Evolutionary conservation across 2,113 vertebrate genomes (phyloP), one percentile per base, ranked within the genome.

Genomic region (Macheiramphus alcinus): DNA sequence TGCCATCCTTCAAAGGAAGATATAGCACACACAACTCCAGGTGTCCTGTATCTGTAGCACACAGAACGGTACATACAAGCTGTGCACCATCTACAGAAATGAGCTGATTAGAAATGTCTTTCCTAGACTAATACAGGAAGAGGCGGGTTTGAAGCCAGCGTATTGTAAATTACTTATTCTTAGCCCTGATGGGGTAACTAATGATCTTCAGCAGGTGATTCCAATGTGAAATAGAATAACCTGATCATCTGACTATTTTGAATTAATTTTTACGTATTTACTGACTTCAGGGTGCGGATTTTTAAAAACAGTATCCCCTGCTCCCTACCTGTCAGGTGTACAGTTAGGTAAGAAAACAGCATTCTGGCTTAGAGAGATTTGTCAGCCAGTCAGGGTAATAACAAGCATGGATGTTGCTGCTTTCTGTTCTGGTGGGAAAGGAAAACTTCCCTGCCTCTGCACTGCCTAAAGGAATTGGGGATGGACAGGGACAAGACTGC

Each of bases 21-120:
- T 8, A 8, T 0, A 88, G 74, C 27, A n/a, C 61, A 25, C 27
- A 27, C 15, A 56, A 32, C 47, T 68, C 8, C 52, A 42, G 66
- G 34, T 53, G 45, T 56, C 36, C 65, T 53, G 16, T 18, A 5
- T 8, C 65, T 58, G 56, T 71, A 22, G 12, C 9, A 26, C 43
- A 40, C 9, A 55, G 61, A 66, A 19, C 0, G 1, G n/a, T 15
- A 12, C 22, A 4, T 2, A 7, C 10, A n/a, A n/a, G 71, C 63
- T 80, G 45, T 32, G 16, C 8, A 4, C 15, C 42, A 18, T 11
- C 36, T 16, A 8, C 45, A 78, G 58, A 16, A 70, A 5, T 1
- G 26, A 83, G 29, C 63, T 40, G 43, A 9, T 31, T 4, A 73
- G 67, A 56, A 86, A 11, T 14, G 25, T 38, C 19, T 66, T 62